Conservation (phyloP, 35 echinoderm and acorn worm genomes). For the Strongylocentrotus purpuratus region DNA sequence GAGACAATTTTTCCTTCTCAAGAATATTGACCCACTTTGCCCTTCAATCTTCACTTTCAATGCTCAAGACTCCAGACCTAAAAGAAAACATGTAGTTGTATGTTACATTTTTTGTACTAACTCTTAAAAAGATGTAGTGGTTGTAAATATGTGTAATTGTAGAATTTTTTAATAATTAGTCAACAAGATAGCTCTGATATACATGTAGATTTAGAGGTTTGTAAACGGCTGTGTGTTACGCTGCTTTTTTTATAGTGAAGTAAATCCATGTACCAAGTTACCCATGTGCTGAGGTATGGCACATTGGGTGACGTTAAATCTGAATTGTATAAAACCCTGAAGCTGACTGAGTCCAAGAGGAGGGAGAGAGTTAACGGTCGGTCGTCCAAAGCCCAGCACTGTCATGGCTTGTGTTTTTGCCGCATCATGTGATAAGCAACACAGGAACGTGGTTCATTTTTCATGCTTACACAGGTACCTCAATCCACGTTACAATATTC, state of each 20-base stretch:
- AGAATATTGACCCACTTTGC: not conserved
- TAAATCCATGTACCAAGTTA: not conserved
- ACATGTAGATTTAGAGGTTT: not conserved
- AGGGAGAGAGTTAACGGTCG: not conserved
- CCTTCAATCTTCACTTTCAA: not conserved
- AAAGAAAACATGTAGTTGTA: not conserved
- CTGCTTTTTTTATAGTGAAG: not conserved
- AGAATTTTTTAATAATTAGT: no score
- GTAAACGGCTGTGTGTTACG: not conserved
- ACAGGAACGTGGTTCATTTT: constrained; percentile 37
- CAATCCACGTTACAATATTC: constrained; percentile 16
- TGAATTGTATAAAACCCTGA: not conserved
- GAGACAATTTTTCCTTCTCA: not conserved
- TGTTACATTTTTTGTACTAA: not conserved
- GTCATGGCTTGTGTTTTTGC: constrained; percentile 37
- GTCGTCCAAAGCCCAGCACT: not conserved
- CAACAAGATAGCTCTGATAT: not conserved
- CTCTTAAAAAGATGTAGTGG: not conserved
- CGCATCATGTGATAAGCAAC: constrained; percentile 28
- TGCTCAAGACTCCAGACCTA: not conserved
- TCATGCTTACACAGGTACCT: constrained; percentile 37
- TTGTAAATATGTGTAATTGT: no score
- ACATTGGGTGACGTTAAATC: not conserved
- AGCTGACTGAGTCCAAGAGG: not conserved
- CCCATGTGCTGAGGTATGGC: constrained; percentile 41